Conservation (phyloP, 2,888 invertebrate species). For the Geophilus truncorum region DNA sequence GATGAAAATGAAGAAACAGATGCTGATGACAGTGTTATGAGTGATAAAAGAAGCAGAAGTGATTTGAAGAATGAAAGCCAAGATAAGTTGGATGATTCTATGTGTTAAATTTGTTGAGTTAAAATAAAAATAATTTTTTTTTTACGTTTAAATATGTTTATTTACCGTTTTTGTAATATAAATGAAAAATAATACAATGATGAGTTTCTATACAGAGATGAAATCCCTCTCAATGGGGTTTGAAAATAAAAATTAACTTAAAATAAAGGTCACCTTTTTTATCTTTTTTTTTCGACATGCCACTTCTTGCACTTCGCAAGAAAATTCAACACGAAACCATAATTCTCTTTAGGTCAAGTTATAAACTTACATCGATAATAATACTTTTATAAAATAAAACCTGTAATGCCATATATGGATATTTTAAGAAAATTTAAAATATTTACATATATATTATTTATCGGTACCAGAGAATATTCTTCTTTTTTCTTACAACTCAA, state of each 20-base stretch:
- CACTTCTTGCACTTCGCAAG: neutral
- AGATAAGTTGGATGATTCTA: neutral
- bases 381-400: slow-evolving; percentile 18
- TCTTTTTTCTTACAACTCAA: neutral
- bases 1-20: slow-evolving; percentile 57
- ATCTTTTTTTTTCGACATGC: neutral
- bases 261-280: neutral
- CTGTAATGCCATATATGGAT: slow-evolving; percentile 18
- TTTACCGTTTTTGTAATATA: slow-evolving; percentile 19
- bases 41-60: neutral
- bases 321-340: neutral
- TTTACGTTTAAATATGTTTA: neutral
- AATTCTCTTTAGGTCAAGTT: neutral
- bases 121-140: too few relatives aligned
- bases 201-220: slow-evolving; percentile 22
- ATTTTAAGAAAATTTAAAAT: neutral
- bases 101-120: neutral
- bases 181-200: slow-evolving; percentile 19
- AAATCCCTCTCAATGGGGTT: slow-evolving; percentile 20
- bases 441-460: slow-evolving; percentile 1
- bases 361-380: neutral
- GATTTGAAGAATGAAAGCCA: neutral
- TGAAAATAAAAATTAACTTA: neutral
- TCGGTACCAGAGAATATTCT: neutral
- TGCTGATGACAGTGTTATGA: neutral